These are phyloP conservation scores for Perdita meconis DNA, from an alignment of 2,888 invertebrate genomes.

Conservation along the genomic window DNA sequence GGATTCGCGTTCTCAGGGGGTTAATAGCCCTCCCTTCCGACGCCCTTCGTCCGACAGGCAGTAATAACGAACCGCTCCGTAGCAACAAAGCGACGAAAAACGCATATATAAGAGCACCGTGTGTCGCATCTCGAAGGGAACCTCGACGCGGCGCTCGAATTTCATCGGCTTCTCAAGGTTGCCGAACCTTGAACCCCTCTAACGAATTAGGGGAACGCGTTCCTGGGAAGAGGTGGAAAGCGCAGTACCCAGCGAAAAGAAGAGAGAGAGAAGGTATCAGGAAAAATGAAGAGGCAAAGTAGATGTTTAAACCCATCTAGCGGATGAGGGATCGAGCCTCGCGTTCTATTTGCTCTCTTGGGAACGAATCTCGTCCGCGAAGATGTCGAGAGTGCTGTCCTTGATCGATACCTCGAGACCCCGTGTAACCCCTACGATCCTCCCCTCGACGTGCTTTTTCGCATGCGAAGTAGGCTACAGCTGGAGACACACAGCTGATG, in stretches of 20 bases:
- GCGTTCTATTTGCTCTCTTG: slow-evolving; percentile 64
- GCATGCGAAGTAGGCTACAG: slow-evolving; percentile 58
- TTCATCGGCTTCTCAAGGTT: slow-evolving; percentile 67
- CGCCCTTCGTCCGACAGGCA: not conserved
- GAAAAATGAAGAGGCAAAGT: slow-evolving; percentile 24
- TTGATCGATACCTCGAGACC: slow-evolving; percentile 57
- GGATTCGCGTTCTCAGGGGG: slow-evolving; percentile 27
- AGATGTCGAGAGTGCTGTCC: slow-evolving; percentile 33
- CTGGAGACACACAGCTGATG: slow-evolving; percentile 72
- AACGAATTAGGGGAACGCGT: slow-evolving; percentile 48
- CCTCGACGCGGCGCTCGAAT: slow-evolving; percentile 62
- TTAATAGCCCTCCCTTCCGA: slow-evolving; percentile 12
- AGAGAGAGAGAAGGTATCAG: slow-evolving; percentile 9
- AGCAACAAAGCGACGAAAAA: slow-evolving; percentile 25
- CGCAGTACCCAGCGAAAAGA: slow-evolving; percentile 1
- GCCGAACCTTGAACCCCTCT: slow-evolving; percentile 40
- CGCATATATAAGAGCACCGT: not conserved
- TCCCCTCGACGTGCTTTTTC: slow-evolving; percentile 36
- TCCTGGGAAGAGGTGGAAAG: slow-evolving; percentile 21
- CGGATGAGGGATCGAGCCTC: slow-evolving; percentile 38
- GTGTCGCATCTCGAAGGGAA: slow-evolving; percentile 28
- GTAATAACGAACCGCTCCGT: slow-evolving; percentile 17
- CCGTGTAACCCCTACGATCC: not conserved
- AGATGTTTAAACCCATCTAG: slow-evolving; percentile 41
- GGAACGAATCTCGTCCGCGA: slow-evolving; percentile 40